Conservation (phyloP, 2,113 vertebrate species). For the Ceyx cyanopectus region DNA sequence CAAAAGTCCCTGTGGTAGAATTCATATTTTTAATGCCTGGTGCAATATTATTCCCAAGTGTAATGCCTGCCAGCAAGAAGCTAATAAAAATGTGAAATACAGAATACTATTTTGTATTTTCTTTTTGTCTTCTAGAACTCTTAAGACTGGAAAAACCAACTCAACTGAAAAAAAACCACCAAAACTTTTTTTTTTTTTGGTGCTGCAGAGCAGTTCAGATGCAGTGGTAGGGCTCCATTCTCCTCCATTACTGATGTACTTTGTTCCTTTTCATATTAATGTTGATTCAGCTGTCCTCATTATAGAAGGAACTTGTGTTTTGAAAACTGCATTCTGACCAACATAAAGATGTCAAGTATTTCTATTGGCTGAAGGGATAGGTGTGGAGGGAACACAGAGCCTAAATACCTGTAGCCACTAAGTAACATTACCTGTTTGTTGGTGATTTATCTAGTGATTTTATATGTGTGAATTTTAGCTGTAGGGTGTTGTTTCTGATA, state of each 20-base stretch:
- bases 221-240: background rate
- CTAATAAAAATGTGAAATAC: conserved; percentile 80
- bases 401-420: background rate
- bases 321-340: background rate
- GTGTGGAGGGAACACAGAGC: background rate
- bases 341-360: background rate
- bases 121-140: background rate
- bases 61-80: conserved; percentile 79
- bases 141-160: background rate
- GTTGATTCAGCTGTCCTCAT: background rate
- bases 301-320: background rate
- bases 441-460: background rate
- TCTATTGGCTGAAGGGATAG: background rate
- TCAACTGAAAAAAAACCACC: background rate
- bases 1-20: conserved; percentile 79
- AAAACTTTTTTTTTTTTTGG: background rate
- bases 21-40: conserved; percentile 79
- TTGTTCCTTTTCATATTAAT: background rate
- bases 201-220: background rate
- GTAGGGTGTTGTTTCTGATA: background rate
- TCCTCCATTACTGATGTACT: background rate
- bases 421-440: background rate
- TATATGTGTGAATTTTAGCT: background rate
- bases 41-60: conserved; percentile 81
- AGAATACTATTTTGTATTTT: conserved; percentile 46